phyloP scores from a whole-genome alignment of 1,140 invertebrate genomes.

The Patella vulgata region DNA sequence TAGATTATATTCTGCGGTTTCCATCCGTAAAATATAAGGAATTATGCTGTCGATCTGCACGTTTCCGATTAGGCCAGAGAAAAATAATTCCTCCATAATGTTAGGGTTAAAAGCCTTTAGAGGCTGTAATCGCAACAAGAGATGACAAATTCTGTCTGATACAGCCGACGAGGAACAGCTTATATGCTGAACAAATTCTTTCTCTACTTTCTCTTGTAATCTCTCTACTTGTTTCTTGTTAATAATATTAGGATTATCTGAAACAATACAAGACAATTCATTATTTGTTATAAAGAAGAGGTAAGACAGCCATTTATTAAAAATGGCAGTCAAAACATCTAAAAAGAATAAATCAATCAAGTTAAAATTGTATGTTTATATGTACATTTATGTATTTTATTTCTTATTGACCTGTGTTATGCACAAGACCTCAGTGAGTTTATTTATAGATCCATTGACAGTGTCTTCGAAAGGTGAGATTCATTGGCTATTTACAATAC shows the following conservation, averaged over 20 bases:
- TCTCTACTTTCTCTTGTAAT: conserved; percentile 79
- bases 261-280: conserved; percentile 15
- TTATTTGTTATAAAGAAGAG: not conserved
- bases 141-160: conserved; percentile 72
- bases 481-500: too few species aligned
- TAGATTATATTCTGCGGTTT: conserved; percentile 66
- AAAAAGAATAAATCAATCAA: too few species aligned
- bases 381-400: too few species aligned
- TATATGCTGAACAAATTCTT: conserved; percentile 74
- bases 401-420: too few species aligned
- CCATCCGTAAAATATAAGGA: conserved; percentile 89
- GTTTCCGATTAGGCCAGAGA: conserved; percentile 89
- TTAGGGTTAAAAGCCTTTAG: conserved; percentile 80
- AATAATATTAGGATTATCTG: conserved; percentile 53
- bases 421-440: too few species aligned
- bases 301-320: not conserved
- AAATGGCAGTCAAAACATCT: not conserved
- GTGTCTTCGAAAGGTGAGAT: too few species aligned
- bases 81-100: conserved; percentile 92
- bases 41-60: conserved; percentile 92
- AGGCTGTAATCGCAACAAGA: conserved; percentile 80
- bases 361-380: too few species aligned
- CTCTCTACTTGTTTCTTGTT: conserved; percentile 71
- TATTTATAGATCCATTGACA: too few species aligned
- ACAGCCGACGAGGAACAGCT: conserved; percentile 39